Evolutionary conservation across 2,888 invertebrate genomes (phyloP), one percentile per base, ranked within the genome.

Genomic region (Andrena marginata): DNA sequence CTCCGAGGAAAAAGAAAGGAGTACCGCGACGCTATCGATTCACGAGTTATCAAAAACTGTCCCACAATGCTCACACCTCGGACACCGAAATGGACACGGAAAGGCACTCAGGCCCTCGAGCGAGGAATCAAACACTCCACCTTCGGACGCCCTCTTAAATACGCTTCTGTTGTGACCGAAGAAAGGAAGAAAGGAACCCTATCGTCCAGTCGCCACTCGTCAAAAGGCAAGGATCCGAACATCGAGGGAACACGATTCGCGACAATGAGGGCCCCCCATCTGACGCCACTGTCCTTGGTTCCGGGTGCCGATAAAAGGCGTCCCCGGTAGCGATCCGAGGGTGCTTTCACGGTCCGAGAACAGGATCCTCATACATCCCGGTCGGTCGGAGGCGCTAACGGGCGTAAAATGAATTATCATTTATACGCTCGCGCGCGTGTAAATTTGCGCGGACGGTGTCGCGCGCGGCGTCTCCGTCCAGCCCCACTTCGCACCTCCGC

Each of bases 401-500:
- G 77, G 82, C 88, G 90, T 84, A 80, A 91, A 91, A 91, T 88
- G 84, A 91, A 91, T 91, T 90, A 90, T 89, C 90, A 85, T 90
- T 90, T 86, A 88, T 88, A 85, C 84, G 72, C 64, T 64, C 73
- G 76, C 69, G 77, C 84, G 82, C 85, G 86, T 87, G 88, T 83
- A 90, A 89, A 91, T 90, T 91, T 90, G 89, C 91, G 91, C 90
- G 89, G 86, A 85, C 85, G 86, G 72, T 60, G 84, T 70, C 79
- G 71, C 67, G 74, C 64, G 80, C 84, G 77, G 69, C 69, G 72
- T 65, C 65, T 59, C 31, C 49, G 51, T 69, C 75, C 42, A 85
- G 86, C 86, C 86, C 89, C 91, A 90, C 91, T 92, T 92, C 80
- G 90, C 92, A 92, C 92, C 92, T 92, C 74, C 78, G 77, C 79